Evolutionary conservation across 2,797 vertebrate species (phyloP), one percentile per base, ranked within the genome.

Genomic region (Pangasius mekongensis): DNA sequence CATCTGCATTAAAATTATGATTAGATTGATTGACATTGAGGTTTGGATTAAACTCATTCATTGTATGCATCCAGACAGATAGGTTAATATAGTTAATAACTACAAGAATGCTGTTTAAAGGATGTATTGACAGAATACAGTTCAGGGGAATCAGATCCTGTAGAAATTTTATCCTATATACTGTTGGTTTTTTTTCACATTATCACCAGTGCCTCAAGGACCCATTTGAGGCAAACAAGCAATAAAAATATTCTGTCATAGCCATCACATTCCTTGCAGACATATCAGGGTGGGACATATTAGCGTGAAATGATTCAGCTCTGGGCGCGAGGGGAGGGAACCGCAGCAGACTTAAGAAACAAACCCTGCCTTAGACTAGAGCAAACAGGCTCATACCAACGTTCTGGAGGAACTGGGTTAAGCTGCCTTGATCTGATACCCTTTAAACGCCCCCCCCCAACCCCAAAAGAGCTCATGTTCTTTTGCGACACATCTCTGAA

Each of bases 341-440:
- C 49, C 14, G 62, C 60, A 49, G 30, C 39, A 67, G 76, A 1
- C 54, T 33, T 62, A 52, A 73, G 30, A 82, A 82, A 81, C 56
- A 54, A 80, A 67, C n/a, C 49, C n/a, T n/a, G 54, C 9, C 22
- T 43, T 80, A 82, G n/a, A 80, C 86, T 36, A 49, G 82, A 87
- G 39, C 62, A 49, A 74, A 87, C 88, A 78, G 73, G 80, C 20
- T 85, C 73, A 58, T 78, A 47, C 43, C 13, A 58, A 64, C 58
- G 27, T 30, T 81, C 43, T 60, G 62, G 16, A 69, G 22, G 22
- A 89, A 80, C 87, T 78, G 66, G 85, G 83, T 86, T 69, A 60
- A 85, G 88, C 91, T 85, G 85, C 85, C 49, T 74, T 77, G 43
- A 89, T 88, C 86, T 77, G 82, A 49, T 83, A 16, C 20, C 33